Percentiles rank a stretch among this genome's conserved stretches.
These are phyloP conservation scores for Amphimedon queenslandica DNA, from an alignment of 37 sponge, comb jelly and placozoan genomes.

Conservation along the genomic window DNA sequence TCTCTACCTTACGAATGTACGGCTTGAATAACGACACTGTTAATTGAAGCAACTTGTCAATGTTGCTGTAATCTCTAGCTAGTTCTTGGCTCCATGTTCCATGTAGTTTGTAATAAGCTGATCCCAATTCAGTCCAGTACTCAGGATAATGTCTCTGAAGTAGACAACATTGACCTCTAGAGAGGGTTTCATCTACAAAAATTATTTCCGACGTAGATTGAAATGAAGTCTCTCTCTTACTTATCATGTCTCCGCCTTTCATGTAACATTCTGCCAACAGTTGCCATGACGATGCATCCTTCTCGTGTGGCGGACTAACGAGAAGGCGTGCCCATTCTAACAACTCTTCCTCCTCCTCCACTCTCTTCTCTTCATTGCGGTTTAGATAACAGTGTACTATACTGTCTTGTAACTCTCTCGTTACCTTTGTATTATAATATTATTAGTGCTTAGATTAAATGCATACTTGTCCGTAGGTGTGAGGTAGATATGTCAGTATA, in stretches of 20 bases:
- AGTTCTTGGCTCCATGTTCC: too few relatives aligned
- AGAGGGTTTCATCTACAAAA: not conserved
- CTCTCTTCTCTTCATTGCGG: not conserved
- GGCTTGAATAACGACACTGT: too few relatives aligned
- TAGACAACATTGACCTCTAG: not conserved
- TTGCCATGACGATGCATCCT: conserved; percentile 35
- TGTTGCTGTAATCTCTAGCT: too few relatives aligned
- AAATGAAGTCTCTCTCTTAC: not conserved
- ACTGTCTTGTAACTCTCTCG: conserved; percentile 38
- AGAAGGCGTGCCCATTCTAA: conserved; percentile 23
- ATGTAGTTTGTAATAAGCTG: too few relatives aligned
- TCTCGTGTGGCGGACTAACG: conserved; percentile 27
- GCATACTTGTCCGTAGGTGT: not conserved
- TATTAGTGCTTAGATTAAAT: not conserved
- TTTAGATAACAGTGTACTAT: conserved; percentile 28
- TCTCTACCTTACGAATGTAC: too few relatives aligned
- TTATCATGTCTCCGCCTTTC: not conserved
- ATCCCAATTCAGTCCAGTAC: not conserved
- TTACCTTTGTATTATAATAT: conserved; percentile 11
- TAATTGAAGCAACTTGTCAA: too few relatives aligned
- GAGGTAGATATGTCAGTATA: not conserved
- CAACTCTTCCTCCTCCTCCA: too few relatives aligned
- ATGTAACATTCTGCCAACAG: conserved; percentile 29
- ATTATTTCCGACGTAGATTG: not conserved
- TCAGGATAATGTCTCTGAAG: not conserved